A percentile compares a stretch with the other conserved stretches of the same genome.
Evolutionary conservation across 1,140 invertebrate genomes (phyloP).

Genomic region (Oryctes rhinoceros): DNA sequence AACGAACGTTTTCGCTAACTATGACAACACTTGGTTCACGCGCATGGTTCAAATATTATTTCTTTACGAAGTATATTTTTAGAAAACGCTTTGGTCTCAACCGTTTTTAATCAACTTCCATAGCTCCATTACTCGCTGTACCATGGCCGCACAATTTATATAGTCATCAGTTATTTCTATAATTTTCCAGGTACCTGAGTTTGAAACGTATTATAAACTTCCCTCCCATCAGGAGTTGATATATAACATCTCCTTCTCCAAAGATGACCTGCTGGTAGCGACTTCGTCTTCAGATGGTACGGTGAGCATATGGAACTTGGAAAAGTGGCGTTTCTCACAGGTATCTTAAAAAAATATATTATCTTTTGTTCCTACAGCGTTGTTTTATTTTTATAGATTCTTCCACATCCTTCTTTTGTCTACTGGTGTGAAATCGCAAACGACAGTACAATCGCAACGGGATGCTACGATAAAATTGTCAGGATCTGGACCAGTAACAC

Average conservation of each 20-base stretch:
- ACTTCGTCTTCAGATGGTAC: slow-evolving; percentile 55
- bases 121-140: no score
- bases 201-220: slow-evolving; percentile 51
- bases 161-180: no score
- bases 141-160: no score
- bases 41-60: no score
- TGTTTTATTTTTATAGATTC: slow-evolving; percentile 48
- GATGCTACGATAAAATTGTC: slow-evolving; percentile 55
- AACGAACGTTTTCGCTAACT: no score
- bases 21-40: no score
- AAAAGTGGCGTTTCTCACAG: slow-evolving; percentile 48
- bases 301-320: slow-evolving; percentile 52
- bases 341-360: slow-evolving; percentile 35
- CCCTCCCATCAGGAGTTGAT: slow-evolving; percentile 54
- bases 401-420: slow-evolving; percentile 56
- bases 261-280: slow-evolving; percentile 49
- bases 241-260: slow-evolving; percentile 55
- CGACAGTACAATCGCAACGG: slow-evolving; percentile 53
- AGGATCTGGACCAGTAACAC: slow-evolving; percentile 52
- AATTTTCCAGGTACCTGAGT: slow-evolving; percentile 47
- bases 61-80: no score
- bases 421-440: slow-evolving; percentile 53
- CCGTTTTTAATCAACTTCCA: no score
- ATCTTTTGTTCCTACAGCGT: background rate
- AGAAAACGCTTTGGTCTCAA: no score